phyloP scores from a whole-genome alignment of 2,888 invertebrate genomes.

The Punctoribates punctum region DNA sequence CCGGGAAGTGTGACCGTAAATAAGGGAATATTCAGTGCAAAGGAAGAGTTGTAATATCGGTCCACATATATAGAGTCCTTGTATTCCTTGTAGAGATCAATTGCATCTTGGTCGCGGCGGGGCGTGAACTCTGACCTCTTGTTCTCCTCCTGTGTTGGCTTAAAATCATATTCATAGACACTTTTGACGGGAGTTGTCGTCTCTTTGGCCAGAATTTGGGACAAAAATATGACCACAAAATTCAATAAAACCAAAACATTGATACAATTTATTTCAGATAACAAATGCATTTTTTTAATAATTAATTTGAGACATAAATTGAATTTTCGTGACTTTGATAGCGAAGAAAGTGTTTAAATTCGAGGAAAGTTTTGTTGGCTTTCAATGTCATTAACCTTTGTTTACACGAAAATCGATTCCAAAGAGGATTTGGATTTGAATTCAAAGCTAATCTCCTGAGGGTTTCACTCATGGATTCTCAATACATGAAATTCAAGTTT shows the following conservation, averaged over 20 bases:
- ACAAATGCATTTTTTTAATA: not conserved
- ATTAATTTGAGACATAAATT: not conserved
- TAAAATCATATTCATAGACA: not conserved
- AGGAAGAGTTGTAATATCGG: slow-evolving; percentile 40
- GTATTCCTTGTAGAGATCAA: slow-evolving; percentile 32
- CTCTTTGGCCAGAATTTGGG: not conserved
- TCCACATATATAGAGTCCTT: slow-evolving; percentile 39
- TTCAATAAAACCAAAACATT: not conserved
- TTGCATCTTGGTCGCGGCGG: not conserved
- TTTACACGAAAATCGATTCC: not conserved
- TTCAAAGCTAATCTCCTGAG: no score
- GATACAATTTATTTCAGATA: not conserved
- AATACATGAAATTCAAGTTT: no score
- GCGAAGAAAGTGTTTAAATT: not conserved
- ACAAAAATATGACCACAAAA: not conserved
- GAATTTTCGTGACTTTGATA: no score
- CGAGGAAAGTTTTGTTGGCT: not conserved
- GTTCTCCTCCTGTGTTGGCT: not conserved
- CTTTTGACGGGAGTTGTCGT: not conserved
- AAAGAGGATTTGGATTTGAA: no score
- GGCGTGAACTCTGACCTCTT: not conserved
- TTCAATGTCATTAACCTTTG: slow-evolving; percentile 1
- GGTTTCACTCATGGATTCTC: no score
- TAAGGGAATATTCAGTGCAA: slow-evolving; percentile 40
- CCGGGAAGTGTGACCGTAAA: slow-evolving; percentile 41